These are phyloP conservation scores for Sylvietta virens DNA, from an alignment of 2,113 vertebrate species.

Conservation along the genomic window DNA sequence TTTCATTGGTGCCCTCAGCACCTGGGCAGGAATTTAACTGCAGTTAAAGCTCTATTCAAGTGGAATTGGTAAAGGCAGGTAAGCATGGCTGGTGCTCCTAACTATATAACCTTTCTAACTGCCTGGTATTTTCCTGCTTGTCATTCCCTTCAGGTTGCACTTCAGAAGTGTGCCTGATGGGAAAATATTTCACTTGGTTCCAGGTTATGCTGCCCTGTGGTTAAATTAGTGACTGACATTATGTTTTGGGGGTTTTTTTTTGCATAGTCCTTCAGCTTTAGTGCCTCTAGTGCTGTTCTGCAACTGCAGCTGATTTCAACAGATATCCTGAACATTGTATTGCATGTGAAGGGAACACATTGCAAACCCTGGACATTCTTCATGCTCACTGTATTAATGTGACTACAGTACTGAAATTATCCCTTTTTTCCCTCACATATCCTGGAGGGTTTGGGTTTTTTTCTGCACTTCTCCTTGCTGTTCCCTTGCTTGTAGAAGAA, in stretches of 20 bases:
- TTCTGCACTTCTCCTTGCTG: background rate
- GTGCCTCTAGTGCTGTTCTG: background rate
- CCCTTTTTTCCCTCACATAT: background rate
- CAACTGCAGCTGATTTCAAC: background rate
- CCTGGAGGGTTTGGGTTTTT: background rate
- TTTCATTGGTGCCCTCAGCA: background rate
- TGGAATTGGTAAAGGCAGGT: background rate
- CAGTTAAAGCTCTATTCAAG: background rate
- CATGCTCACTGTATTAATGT: background rate
- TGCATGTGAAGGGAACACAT: background rate
- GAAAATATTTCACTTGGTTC: background rate
- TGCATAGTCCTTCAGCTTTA: background rate
- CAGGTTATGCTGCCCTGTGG: background rate
- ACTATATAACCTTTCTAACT: background rate
- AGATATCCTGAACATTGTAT: background rate
- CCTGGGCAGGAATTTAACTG: background rate
- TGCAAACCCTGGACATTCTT: background rate
- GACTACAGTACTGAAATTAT: background rate
- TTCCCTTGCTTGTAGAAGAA: background rate
- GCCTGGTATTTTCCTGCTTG: background rate
- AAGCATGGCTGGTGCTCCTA: background rate
- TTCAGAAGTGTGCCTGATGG: background rate
- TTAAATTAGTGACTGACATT: background rate
- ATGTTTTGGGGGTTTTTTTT: background rate
- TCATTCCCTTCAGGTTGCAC: background rate